These are phyloP conservation scores for Chaetodon trifasciatus DNA, from an alignment of 2,797 vertebrate genomes.

Conservation along the genomic window DNA sequence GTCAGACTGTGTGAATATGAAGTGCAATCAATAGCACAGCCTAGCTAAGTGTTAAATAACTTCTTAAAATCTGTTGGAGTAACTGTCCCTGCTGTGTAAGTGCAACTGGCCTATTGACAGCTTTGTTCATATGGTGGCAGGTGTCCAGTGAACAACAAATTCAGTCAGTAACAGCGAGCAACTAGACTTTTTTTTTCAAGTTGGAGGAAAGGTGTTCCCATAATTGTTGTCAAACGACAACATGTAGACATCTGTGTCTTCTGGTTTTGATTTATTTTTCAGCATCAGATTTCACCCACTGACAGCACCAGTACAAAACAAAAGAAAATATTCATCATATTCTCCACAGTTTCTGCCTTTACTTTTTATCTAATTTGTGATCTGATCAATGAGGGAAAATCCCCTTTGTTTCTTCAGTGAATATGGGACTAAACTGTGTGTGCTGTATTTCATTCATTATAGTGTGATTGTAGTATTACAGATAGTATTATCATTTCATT, in stretches of 20 bases:
- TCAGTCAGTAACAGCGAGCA: background rate
- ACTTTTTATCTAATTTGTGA: background rate
- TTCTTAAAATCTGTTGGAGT: background rate
- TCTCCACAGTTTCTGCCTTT: background rate
- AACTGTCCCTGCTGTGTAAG: background rate
- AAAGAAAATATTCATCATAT: background rate
- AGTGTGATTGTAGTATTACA: no score
- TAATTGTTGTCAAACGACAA: background rate
- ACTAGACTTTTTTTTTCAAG: background rate
- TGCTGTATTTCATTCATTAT: no score
- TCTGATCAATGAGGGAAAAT: background rate
- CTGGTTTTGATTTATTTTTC: background rate
- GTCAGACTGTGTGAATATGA: constrained; percentile 8
- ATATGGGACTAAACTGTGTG: background rate
- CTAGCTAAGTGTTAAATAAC: background rate
- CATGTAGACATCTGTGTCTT: background rate
- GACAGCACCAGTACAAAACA: background rate
- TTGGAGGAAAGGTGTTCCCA: background rate
- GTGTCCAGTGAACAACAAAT: background rate
- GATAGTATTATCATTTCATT: background rate
- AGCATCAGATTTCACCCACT: background rate
- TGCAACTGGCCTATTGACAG: background rate
- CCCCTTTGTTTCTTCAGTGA: background rate
- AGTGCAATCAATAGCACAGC: background rate
- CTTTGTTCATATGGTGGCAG: background rate